phyloP scores from a whole-genome alignment of 2,797 vertebrate species.

The Sebastes oblongus region DNA sequence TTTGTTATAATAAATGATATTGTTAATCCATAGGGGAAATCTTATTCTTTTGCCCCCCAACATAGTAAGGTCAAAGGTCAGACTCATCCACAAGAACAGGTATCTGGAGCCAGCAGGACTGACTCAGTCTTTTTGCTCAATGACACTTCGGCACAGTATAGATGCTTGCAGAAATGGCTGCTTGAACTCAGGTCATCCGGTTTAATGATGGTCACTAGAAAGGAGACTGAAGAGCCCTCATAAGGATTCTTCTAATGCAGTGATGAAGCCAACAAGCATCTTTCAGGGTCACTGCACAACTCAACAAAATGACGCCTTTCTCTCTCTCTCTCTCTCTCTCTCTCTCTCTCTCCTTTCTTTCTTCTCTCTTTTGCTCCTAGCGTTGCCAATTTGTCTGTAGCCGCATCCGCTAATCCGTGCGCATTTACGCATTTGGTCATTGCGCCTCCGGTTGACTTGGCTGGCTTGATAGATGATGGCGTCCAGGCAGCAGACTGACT shows the following conservation, averaged over 20 bases:
- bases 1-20: neutral
- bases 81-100: slow-evolving; percentile 10
- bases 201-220: slow-evolving; percentile 66
- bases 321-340: slow-evolving; percentile 20
- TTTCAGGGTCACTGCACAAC: slow-evolving; percentile 73
- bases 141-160: slow-evolving; percentile 47
- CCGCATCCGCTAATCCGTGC: slow-evolving; percentile 68
- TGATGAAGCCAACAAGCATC: slow-evolving; percentile 66
- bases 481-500: slow-evolving; percentile 63
- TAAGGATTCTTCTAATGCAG: slow-evolving; percentile 57
- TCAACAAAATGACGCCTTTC: slow-evolving; percentile 51
- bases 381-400: slow-evolving; percentile 74
- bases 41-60: neutral
- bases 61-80: slow-evolving; percentile 54
- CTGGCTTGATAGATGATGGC: slow-evolving; percentile 74
- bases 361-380: slow-evolving; percentile 62
- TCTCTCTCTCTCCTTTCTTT: slow-evolving; percentile 36
- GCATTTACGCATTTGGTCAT: slow-evolving; percentile 77
- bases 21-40: neutral
- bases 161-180: slow-evolving; percentile 45
- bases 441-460: slow-evolving; percentile 75
- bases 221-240: slow-evolving; percentile 61
- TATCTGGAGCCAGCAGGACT: neutral
- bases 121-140: slow-evolving; percentile 39
- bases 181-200: slow-evolving; percentile 56